A percentile compares a stretch with the other conserved stretches of the same genome.
phyloP scores from a whole-genome alignment of 1,140 invertebrate genomes.

The Listronotus bonariensis region DNA sequence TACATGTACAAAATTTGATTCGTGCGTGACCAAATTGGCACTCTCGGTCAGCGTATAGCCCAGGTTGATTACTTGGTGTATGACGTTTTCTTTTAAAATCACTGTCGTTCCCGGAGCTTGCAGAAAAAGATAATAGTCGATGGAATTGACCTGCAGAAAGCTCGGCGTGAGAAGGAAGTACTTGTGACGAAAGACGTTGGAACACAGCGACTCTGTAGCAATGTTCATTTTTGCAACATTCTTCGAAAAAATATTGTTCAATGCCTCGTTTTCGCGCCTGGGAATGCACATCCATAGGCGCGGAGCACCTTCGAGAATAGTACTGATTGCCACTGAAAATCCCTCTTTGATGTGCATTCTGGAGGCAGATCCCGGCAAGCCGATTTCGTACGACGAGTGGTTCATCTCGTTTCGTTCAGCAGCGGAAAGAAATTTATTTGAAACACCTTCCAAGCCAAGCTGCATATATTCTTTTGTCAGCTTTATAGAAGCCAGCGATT shows the following conservation, averaged over 20 bases:
- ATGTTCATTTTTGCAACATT: neutral
- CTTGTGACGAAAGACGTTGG: neutral
- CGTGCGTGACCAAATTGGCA: neutral
- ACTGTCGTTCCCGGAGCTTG: too few species aligned
- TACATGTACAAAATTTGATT: neutral
- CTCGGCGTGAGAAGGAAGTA: neutral
- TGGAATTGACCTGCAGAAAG: too few species aligned
- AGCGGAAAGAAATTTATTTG: neutral
- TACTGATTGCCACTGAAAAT: conserved; percentile 3
- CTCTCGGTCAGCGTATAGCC: neutral
- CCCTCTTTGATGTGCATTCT: conserved; percentile 3
- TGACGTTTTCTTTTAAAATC: too few species aligned
- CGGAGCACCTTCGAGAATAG: conserved; percentile 3
- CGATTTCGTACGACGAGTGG: conserved; percentile 1
- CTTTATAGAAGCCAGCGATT: conserved; percentile 1
- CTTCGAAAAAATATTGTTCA: neutral
- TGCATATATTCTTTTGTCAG: neutral
- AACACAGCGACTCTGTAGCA: neutral
- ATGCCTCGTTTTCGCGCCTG: neutral
- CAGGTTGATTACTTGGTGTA: too few species aligned
- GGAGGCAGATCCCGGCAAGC: neutral
- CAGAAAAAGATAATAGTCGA: too few species aligned
- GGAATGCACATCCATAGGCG: conserved; percentile 1
- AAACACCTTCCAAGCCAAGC: neutral
- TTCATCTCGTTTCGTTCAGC: conserved; percentile 1